phyloP scores from a whole-genome alignment of 2,113 vertebrate species.

The Microcebus ravelobensis region DNA sequence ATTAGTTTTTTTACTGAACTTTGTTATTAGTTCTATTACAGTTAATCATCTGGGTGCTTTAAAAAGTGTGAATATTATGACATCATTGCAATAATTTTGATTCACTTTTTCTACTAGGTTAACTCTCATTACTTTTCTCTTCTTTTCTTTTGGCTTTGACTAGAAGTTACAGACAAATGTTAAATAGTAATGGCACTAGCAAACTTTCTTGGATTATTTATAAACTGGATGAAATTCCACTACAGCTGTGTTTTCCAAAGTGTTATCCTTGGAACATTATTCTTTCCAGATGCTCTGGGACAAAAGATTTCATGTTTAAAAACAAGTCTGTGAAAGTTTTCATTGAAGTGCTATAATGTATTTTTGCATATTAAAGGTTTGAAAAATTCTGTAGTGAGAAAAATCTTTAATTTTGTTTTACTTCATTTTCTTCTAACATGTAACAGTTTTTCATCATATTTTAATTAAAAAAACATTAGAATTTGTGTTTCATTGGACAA shows the following conservation, averaged over 20 bases:
- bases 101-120: not conserved
- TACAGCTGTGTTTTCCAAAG: not conserved
- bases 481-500: not conserved
- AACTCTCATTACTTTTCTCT: not conserved
- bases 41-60: not conserved
- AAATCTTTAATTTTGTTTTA: not conserved
- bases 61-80: not conserved
- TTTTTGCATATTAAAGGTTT: constrained; percentile 7
- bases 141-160: not conserved
- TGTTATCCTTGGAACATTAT: not conserved
- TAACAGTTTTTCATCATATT: not conserved
- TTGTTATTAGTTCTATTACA: not conserved
- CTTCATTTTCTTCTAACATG: not conserved
- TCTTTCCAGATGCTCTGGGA: not conserved
- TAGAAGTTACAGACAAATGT: not conserved
- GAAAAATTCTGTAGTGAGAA: not conserved
- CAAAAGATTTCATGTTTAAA: not conserved
- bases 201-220: not conserved
- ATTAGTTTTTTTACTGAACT: not conserved
- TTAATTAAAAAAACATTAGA: not conserved
- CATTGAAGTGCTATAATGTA: not conserved
- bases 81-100: not conserved
- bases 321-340: not conserved
- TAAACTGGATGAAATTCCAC: not conserved
- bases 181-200: not conserved